Evolutionary conservation across 2,113 vertebrate species (phyloP).

Genomic region (Carassius carassius): DNA sequence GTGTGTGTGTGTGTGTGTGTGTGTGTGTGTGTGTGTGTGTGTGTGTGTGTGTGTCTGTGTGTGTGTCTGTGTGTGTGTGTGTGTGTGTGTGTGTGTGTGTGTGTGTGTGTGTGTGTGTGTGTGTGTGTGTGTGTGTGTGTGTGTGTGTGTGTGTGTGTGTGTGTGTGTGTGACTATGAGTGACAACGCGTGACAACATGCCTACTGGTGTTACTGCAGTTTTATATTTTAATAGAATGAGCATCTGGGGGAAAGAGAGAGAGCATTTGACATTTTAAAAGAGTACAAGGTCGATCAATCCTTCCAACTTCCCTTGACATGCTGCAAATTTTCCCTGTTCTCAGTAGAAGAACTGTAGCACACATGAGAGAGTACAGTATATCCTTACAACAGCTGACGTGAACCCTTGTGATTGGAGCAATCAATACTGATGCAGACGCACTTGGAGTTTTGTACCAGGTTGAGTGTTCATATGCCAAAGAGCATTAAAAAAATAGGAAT

Average conservation of each 20-base stretch:
- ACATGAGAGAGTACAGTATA: neutral
- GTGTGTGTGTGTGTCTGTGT: neutral
- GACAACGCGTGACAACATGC: neutral
- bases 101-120: neutral
- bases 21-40: neutral
- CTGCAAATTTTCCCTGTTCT: neutral
- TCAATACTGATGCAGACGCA: constrained; percentile 17
- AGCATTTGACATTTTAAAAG: constrained; percentile 39
- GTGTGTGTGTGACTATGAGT: neutral
- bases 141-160: neutral
- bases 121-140: neutral
- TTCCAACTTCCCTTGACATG: neutral
- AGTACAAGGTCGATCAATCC: constrained; percentile 27
- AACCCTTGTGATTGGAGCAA: neutral
- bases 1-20: neutral
- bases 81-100: constrained; percentile 6
- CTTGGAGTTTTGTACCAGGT: neutral
- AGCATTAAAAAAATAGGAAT: neutral
- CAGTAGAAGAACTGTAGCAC: neutral
- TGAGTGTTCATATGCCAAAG: neutral
- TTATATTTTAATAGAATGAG: constrained; percentile 17
- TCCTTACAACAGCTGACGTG: neutral
- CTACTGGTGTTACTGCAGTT: constrained; percentile 13
- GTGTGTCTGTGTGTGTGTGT: neutral
- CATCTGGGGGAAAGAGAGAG: constrained; percentile 8